Conservation (phyloP, 2,888 invertebrate genomes). For the Myathropa florea region DNA sequence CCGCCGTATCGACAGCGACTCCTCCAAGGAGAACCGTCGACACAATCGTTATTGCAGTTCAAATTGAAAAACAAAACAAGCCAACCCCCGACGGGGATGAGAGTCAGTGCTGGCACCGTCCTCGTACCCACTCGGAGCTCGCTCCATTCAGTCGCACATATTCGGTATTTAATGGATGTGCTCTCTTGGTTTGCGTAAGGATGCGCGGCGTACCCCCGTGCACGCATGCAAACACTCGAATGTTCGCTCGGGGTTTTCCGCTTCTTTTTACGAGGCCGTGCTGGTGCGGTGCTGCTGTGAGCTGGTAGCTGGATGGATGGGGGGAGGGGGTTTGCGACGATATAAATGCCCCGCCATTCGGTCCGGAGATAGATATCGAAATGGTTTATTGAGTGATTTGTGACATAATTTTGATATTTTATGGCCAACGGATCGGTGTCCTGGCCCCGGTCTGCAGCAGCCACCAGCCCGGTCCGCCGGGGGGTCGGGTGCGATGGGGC, state of each 20-base stretch:
- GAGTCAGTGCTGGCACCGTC: not conserved
- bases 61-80: constrained; percentile 55
- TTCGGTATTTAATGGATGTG: constrained; percentile 46
- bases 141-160: not conserved
- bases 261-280: not conserved
- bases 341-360: constrained; percentile 65
- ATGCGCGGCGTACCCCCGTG: constrained; percentile 18
- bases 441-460: not conserved
- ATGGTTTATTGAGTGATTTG: constrained; percentile 72
- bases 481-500: not conserved
- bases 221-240: constrained; percentile 48
- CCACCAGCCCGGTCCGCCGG: constrained; percentile 9
- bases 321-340: constrained; percentile 8
- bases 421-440: constrained; percentile 59
- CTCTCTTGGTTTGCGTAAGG: constrained; percentile 55
- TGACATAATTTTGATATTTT: constrained; percentile 72
- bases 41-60: constrained; percentile 67
- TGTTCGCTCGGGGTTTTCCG: constrained; percentile 23
- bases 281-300: not conserved
- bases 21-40: constrained; percentile 38
- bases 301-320: constrained; percentile 11
- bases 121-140: not conserved
- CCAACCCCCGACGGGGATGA: not conserved
- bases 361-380: constrained; percentile 68
- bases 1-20: not conserved